Conservation (phyloP, 2,797 vertebrate genomes). For the Poecile montanus region DNA sequence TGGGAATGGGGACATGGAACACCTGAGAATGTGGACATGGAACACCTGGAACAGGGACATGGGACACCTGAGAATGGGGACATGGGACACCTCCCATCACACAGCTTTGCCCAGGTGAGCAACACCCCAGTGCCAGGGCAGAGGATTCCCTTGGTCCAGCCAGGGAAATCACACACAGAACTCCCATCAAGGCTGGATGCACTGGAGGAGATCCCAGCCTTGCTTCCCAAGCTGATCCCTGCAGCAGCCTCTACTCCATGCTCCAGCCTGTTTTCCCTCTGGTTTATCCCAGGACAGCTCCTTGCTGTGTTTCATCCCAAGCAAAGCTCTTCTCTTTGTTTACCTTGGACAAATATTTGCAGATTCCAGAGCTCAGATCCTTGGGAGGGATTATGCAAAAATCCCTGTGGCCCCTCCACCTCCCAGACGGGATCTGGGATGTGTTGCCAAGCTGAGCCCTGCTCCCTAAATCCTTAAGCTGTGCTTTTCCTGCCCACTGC, state of each 20-base stretch:
- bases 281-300: neutral
- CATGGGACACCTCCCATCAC: neutral
- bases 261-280: neutral
- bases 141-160: neutral
- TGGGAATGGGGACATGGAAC: neutral
- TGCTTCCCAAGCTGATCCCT: neutral
- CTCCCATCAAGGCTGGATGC: neutral
- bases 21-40: neutral
- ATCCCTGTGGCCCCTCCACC: neutral
- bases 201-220: neutral
- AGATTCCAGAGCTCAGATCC: neutral
- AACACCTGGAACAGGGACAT: neutral
- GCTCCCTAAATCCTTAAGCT: neutral
- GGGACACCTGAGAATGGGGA: neutral
- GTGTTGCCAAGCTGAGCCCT: neutral
- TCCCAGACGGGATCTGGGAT: neutral
- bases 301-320: neutral
- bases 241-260: neutral
- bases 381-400: constrained; percentile 4
- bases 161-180: neutral
- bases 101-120: neutral
- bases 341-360: constrained; percentile 40
- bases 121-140: neutral
- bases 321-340: constrained; percentile 1
- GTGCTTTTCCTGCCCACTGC: neutral